Percentiles rank a stretch among this genome's conserved stretches.
Conservation (phyloP, 2,797 vertebrate genomes). For the Malurus splendens region DNA sequence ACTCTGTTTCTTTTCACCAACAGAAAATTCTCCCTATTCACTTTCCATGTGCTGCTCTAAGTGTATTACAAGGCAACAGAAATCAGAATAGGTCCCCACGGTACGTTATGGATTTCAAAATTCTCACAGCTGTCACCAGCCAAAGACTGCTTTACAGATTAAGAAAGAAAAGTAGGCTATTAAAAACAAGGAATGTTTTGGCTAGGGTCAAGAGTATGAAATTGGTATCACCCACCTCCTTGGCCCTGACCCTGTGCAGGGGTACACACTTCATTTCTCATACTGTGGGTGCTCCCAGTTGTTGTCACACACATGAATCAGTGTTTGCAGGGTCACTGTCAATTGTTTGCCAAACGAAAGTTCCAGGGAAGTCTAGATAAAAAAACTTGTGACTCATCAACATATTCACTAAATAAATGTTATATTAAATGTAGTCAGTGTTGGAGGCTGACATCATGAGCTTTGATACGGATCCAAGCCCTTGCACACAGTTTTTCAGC, state of each 20-base stretch:
- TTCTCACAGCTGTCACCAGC: slow-evolving; percentile 38
- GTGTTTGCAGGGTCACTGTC: neutral
- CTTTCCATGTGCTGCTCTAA: slow-evolving; percentile 30
- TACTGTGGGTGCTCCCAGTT: neutral
- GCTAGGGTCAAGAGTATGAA: neutral
- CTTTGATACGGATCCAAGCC: neutral
- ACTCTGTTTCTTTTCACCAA: slow-evolving; percentile 53
- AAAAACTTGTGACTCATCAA: neutral
- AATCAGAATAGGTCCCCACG: slow-evolving; percentile 22
- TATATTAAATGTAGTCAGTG: neutral
- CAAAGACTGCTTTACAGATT: slow-evolving; percentile 47
- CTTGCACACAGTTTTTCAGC: neutral
- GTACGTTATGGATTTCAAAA: slow-evolving; percentile 12
- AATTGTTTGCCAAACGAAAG: neutral
- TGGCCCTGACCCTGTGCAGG: neutral
- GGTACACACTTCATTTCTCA: neutral
- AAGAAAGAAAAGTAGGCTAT: neutral
- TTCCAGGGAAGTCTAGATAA: neutral
- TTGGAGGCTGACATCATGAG: neutral
- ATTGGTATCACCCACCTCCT: neutral
- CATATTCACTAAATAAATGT: neutral
- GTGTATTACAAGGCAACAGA: slow-evolving; percentile 21
- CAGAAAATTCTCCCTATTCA: slow-evolving; percentile 35
- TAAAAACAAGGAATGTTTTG: neutral
- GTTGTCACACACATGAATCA: neutral